phyloP scores from a whole-genome alignment of 1,140 invertebrate species.

The Helicoverpa armigera region DNA sequence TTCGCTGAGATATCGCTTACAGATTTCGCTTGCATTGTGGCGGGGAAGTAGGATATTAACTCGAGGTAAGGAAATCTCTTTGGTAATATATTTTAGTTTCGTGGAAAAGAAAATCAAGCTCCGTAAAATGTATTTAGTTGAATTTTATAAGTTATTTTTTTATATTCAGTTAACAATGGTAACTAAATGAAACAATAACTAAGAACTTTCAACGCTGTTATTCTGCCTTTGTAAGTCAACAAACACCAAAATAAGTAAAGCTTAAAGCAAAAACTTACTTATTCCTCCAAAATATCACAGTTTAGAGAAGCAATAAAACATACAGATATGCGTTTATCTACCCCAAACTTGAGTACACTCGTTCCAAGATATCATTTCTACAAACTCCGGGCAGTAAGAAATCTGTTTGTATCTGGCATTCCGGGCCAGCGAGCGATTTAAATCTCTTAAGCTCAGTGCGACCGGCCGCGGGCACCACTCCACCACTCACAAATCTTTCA shows the following conservation, averaged over 20 bases:
- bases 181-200: neutral
- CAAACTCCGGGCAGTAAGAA: constrained; percentile 67
- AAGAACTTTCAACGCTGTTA: neutral
- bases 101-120: no score
- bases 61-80: constrained; percentile 30
- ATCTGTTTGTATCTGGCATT: constrained; percentile 85
- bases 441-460: constrained; percentile 83
- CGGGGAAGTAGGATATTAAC: constrained; percentile 33
- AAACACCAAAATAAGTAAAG: neutral
- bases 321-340: constrained; percentile 54
- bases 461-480: constrained; percentile 75
- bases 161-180: neutral
- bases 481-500: constrained; percentile 86
- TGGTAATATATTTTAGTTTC: neutral
- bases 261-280: neutral
- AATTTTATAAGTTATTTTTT: no score
- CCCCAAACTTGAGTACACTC: constrained; percentile 50
- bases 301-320: constrained; percentile 47
- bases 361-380: constrained; percentile 63
- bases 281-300: constrained; percentile 36
- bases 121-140: no score
- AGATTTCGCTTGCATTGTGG: constrained; percentile 79
- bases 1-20: constrained; percentile 74
- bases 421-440: constrained; percentile 83
- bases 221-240: neutral